Base-by-base conservation (phyloP, 2,888 invertebrate genomes). In the Octodonta nipae region DNA sequence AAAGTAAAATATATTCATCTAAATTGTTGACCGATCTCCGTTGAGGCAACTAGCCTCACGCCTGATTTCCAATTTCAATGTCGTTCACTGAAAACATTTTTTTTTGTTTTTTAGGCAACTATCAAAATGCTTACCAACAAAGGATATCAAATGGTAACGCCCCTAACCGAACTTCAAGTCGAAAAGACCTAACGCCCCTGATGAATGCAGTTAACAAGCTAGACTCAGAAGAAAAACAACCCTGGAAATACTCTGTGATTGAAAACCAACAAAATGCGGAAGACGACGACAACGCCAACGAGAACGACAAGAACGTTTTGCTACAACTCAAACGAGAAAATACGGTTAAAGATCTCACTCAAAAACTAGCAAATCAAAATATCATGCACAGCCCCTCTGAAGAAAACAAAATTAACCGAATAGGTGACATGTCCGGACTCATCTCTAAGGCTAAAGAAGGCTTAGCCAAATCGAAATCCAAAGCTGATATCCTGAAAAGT, bases 381-480 rank as follows among this genome's bases (percentile, higher is more conserved):
- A 64, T 70, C 33, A 57, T 73, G 36, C 66, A 69, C 34, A 67
- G 61, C 43, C 58, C 60, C 10, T 51, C 58, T 2, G 78, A 78
- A 40, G 75, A 75, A 15, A 74, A 71, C 45, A 66, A 70, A 38
- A 35, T 56, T 15, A 65, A 71, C 43, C 64, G 80, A 57, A 79
- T 84, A 37, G 80, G 82, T 26, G 84, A 87, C 51, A 82, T 87
- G 78, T 78, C 82, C 36, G 91, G 91, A 28, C 71, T 92, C 45
- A 87, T 92, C 44, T 85, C 82, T 32, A 88, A 89, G 66, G 91
- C 91, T 53, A 92, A 89, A 70, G 55, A 55, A 42, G 89, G 86
- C 47, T 66, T 91, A 50, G 83, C 83, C 11, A 85, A 84, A 61
- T 84, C 84, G 36, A 84, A 85, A 58, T 83, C 82, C 40, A 83